Conservation (phyloP, 2,113 vertebrate genomes). For the Hippocampus comes region DNA sequence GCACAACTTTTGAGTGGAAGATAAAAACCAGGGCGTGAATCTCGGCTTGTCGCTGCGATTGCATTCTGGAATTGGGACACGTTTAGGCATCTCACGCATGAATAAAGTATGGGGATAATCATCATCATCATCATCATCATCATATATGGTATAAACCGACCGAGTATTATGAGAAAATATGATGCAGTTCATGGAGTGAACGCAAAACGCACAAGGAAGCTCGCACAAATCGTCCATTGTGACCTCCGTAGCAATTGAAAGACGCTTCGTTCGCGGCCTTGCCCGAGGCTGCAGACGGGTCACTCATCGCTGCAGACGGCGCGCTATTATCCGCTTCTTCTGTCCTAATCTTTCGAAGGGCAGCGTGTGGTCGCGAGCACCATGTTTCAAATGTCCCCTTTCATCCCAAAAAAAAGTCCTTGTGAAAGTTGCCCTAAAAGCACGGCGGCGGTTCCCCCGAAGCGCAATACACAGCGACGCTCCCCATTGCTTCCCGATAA, state of each 20-base stretch:
- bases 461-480: slow-evolving; percentile 7
- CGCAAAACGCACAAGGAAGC: slow-evolving; percentile 8
- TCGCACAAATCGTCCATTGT: neutral
- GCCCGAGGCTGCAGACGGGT: slow-evolving; percentile 5
- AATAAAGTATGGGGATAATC: no score
- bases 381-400: neutral
- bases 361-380: slow-evolving; percentile 12
- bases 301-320: neutral
- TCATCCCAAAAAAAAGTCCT: neutral
- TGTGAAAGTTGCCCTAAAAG: neutral
- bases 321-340: no score
- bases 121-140: no score
- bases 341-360: neutral
- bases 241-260: slow-evolving; percentile 13
- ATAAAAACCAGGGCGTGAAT: neutral
- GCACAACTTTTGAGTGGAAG: neutral
- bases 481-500: slow-evolving; percentile 7
- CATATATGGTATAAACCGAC: no score
- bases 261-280: slow-evolving; percentile 30
- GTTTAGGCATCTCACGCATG: no score
- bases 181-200: no score
- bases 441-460: neutral
- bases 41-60: neutral
- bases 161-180: no score
- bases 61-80: no score